A percentile compares a stretch with the other conserved stretches of the same genome.
Evolutionary conservation across 2,888 invertebrate genomes (phyloP).

Genomic region (Tiliacea aurago): DNA sequence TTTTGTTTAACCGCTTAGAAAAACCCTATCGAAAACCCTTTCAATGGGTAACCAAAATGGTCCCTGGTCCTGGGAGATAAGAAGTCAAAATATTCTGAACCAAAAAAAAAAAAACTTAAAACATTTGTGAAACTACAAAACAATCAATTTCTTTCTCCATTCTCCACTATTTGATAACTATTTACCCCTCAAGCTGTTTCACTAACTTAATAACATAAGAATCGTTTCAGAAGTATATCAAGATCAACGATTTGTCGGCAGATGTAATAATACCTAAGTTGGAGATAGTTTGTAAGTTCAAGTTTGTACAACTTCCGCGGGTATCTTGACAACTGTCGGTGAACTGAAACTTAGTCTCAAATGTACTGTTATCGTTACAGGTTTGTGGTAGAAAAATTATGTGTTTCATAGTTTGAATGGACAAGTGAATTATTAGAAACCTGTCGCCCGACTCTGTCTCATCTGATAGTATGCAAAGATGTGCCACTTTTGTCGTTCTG

Average conservation of each 20-base stretch:
- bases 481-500: too few species aligned
- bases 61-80: too few species aligned
- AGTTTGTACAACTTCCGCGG: slow-evolving; percentile 38
- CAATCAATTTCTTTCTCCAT: not conserved
- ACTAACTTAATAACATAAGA: slow-evolving; percentile 4
- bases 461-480: not conserved
- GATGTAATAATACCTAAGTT: slow-evolving; percentile 22
- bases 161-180: not conserved
- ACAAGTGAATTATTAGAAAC: not conserved
- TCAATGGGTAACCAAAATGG: too few species aligned
- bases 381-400: not conserved
- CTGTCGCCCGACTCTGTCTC: not conserved
- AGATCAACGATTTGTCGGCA: slow-evolving; percentile 29
- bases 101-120: too few species aligned
- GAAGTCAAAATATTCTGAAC: too few species aligned
- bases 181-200: too few species aligned
- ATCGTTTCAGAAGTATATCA: slow-evolving; percentile 12
- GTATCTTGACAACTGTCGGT: slow-evolving; percentile 36
- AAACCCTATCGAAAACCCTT: too few species aligned
- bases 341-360: slow-evolving; percentile 32
- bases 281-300: slow-evolving; percentile 36
- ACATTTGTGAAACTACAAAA: not conserved
- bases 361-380: slow-evolving; percentile 28
- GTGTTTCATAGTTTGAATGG: not conserved
- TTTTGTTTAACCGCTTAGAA: too few species aligned